Conservation (phyloP, 2,113 vertebrate species). For the Odontophorus gujanensis region DNA sequence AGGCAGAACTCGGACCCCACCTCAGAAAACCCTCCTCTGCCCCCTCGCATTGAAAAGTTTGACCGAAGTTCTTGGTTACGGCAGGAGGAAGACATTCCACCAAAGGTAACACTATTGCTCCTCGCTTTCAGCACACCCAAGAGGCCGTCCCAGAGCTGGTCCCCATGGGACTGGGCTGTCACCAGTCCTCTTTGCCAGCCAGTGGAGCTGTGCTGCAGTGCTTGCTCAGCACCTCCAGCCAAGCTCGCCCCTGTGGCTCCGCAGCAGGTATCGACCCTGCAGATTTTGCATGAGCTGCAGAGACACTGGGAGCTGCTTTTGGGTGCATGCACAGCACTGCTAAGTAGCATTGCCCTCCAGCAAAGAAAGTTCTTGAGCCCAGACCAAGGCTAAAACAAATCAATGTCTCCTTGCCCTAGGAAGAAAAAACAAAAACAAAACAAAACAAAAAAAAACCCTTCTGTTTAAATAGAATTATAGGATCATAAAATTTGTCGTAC, state of each 20-base stretch:
- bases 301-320: background rate
- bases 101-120: constrained; percentile 86
- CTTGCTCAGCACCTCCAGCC: background rate
- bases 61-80: constrained; percentile 97
- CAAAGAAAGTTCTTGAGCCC: constrained; percentile 35
- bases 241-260: background rate
- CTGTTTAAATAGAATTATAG: constrained; percentile 55
- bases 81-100: constrained; percentile 97
- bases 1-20: constrained; percentile 99
- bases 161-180: background rate
- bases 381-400: constrained; percentile 20
- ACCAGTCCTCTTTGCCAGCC: background rate
- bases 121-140: constrained; percentile 42
- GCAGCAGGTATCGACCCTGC: accelerated
- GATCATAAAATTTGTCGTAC: constrained; percentile 65
- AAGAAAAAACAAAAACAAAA: background rate
- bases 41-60: constrained; percentile 94
- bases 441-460: background rate
- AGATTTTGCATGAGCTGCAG: background rate
- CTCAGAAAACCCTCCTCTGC: constrained; percentile 94
- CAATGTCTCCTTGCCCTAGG: background rate
- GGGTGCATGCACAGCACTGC: background rate
- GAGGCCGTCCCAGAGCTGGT: background rate
- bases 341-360: background rate
- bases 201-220: background rate